Percentiles rank a stretch among this genome's conserved stretches.
Conservation (phyloP, 2,888 invertebrate genomes). For the Xanthia icteritia region DNA sequence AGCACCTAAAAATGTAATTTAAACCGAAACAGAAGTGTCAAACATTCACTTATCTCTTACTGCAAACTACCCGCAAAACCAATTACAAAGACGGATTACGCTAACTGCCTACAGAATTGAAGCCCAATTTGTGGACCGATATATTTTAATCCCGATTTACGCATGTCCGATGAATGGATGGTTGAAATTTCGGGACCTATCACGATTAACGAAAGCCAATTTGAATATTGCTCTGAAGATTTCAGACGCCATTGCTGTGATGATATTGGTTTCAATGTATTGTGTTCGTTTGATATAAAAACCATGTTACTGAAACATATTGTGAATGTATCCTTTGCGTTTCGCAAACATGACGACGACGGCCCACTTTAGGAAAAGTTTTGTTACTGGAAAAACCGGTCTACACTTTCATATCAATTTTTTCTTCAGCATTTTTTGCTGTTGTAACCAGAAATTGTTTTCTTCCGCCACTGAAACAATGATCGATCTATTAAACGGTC, state of each 20-base stretch:
- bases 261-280: constrained; percentile 28
- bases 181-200: constrained; percentile 72
- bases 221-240: constrained; percentile 64
- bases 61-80: constrained; percentile 76
- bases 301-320: not conserved
- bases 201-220: constrained; percentile 75
- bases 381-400: not conserved
- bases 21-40: constrained; percentile 68
- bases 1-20: constrained; percentile 59
- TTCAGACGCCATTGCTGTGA: constrained; percentile 20
- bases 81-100: constrained; percentile 87
- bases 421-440: not conserved
- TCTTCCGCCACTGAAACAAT: constrained; percentile 7
- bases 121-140: constrained; percentile 84
- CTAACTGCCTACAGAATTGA: constrained; percentile 81
- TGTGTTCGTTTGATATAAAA: constrained; percentile 9
- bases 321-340: not conserved
- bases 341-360: not conserved
- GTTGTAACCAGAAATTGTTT: not conserved
- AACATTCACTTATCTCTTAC: constrained; percentile 71
- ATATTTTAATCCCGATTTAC: constrained; percentile 87
- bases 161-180: constrained; percentile 81
- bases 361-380: not conserved
- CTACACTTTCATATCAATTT: not conserved
- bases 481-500: constrained; percentile 18